Evolutionary conservation across 1,140 invertebrate species (phyloP).

Genomic region (Temnothorax curvispinosus): DNA sequence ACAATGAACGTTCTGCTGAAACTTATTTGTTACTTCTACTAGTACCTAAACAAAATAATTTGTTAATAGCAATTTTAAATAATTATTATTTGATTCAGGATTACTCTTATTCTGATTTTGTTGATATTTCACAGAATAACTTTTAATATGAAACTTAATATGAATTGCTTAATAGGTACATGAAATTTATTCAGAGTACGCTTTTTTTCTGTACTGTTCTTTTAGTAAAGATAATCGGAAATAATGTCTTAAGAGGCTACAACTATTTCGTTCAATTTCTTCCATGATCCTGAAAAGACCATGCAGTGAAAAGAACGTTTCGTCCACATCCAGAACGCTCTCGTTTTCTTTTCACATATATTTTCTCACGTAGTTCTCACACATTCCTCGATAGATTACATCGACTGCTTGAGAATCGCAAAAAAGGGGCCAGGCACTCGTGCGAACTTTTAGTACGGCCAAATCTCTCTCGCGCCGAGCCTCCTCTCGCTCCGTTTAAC

Average conservation of each 20-base stretch:
- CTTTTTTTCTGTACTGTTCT: background rate
- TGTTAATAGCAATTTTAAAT: background rate
- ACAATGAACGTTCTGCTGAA: background rate
- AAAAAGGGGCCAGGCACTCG: constrained; percentile 50
- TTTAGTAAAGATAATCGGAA: constrained; percentile 12
- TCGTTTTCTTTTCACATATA: constrained; percentile 61
- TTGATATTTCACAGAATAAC: background rate
- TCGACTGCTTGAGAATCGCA: constrained; percentile 49
- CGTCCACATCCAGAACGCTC: constrained; percentile 24
- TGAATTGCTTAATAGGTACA: background rate
- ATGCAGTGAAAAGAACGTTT: constrained; percentile 39
- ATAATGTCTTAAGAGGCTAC: background rate
- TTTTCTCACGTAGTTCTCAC: constrained; percentile 56
- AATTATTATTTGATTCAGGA: background rate
- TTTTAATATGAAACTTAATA: background rate
- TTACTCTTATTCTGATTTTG: background rate
- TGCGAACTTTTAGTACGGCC: constrained; percentile 47
- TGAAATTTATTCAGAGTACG: background rate
- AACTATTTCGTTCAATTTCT: constrained; percentile 44
- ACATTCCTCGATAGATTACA: constrained; percentile 55
- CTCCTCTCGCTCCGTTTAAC: constrained; percentile 60
- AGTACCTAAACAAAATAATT: background rate
- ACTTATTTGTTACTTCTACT: background rate
- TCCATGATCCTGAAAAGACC: constrained; percentile 40
- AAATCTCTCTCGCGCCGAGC: constrained; percentile 51